Evolutionary conservation across 2,113 vertebrate species (phyloP).

Genomic region (Sorex fumeus): DNA sequence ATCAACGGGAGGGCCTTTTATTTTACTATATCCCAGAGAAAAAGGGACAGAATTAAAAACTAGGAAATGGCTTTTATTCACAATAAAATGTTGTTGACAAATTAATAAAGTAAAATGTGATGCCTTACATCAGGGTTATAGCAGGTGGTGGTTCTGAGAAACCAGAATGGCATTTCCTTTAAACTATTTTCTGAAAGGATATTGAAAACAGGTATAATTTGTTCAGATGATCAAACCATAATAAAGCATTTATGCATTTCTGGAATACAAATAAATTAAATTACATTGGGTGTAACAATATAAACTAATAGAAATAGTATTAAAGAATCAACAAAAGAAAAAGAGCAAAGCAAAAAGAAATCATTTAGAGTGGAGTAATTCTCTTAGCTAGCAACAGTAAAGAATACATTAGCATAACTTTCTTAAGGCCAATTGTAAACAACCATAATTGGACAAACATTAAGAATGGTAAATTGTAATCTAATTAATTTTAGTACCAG

Average conservation of each 20-base stretch:
- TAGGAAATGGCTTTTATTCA: neutral
- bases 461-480: too few relatives aligned
- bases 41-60: neutral
- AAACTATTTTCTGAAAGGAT: neutral
- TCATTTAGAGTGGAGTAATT: neutral
- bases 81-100: neutral
- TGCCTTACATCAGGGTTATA: neutral
- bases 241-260: neutral
- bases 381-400: neutral
- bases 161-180: neutral
- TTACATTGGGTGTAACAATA: neutral
- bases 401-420: neutral
- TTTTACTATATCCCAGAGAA: neutral
- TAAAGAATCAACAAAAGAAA: neutral
- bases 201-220: neutral
- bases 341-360: neutral
- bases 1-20: too few relatives aligned
- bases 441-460: neutral
- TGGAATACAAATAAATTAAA: neutral
- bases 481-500: too few relatives aligned
- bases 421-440: neutral
- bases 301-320: neutral
- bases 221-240: neutral
- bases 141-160: neutral
- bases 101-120: neutral